Conservation (phyloP, 2,113 vertebrate species). For the Oxygymnocypris stewartii region DNA sequence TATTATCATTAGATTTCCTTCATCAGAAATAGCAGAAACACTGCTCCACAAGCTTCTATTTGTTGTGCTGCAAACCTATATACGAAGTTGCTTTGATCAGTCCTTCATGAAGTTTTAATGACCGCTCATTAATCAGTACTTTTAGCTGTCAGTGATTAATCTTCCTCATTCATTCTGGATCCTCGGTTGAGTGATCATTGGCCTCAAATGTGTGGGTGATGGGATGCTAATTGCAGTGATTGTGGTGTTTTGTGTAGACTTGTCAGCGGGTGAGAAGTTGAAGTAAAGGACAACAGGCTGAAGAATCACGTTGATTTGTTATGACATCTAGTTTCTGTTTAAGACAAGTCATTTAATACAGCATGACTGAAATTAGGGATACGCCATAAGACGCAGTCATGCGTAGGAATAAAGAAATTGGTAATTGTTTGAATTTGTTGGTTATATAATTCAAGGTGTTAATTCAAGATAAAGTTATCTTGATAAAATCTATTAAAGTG, state of each 20-base stretch:
- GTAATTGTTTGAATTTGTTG: background rate
- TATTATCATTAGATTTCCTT: conserved; percentile 61
- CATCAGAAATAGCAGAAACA: conserved; percentile 28
- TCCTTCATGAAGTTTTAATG: conserved; percentile 33
- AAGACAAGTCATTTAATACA: background rate
- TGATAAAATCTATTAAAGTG: background rate
- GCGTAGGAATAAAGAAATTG: background rate
- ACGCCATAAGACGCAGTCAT: background rate
- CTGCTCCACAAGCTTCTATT: background rate
- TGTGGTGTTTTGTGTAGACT: conserved; percentile 32
- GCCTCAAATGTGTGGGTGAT: conserved; percentile 41
- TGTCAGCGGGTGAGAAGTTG: conserved; percentile 21
- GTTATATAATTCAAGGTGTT: background rate
- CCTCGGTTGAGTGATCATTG: conserved; percentile 61
- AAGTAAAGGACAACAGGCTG: conserved; percentile 13
- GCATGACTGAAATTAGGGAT: background rate
- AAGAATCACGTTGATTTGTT: conserved; percentile 37
- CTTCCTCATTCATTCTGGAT: conserved; percentile 57
- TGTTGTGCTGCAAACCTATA: background rate
- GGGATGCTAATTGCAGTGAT: conserved; percentile 30
- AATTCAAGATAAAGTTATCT: background rate
- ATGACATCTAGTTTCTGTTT: conserved; percentile 7
- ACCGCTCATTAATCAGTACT: conserved; percentile 46
- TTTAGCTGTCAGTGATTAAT: conserved; percentile 57
- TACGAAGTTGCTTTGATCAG: conserved; percentile 48